Evolutionary conservation across 1,140 invertebrate species (phyloP).

Genomic region (Stegodyphus dumicola): DNA sequence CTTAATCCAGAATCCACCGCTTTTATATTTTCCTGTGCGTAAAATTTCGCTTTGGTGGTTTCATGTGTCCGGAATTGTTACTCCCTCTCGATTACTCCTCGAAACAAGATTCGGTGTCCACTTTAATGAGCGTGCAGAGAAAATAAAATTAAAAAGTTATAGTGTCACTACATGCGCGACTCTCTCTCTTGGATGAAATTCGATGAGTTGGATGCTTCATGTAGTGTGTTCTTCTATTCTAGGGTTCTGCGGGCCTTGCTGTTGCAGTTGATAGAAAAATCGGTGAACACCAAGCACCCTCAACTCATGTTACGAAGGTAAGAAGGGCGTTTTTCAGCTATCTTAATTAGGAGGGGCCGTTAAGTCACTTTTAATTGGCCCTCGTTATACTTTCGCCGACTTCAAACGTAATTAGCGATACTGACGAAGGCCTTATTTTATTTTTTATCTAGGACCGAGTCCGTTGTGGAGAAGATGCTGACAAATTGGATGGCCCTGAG

Average conservation of each 20-base stretch:
- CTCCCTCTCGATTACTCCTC: too few relatives aligned
- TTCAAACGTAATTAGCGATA: conserved; percentile 56
- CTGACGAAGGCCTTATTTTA: conserved; percentile 13
- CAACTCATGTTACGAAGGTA: conserved; percentile 85
- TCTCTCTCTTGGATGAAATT: background rate
- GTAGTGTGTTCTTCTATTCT: background rate
- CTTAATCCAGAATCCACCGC: too few relatives aligned
- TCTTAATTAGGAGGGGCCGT: conserved; percentile 36
- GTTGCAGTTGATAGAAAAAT: conserved; percentile 89
- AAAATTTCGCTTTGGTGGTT: too few relatives aligned
- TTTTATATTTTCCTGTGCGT: too few relatives aligned
- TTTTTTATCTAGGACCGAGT: conserved; percentile 80
- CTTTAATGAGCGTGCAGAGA: background rate
- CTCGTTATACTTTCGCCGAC: conserved; percentile 47
- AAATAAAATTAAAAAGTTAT: background rate
- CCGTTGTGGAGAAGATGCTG: conserved; percentile 98
- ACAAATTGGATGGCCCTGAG: conserved; percentile 99
- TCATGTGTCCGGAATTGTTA: too few relatives aligned
- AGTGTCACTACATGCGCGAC: background rate
- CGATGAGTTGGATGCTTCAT: background rate
- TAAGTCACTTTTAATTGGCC: conserved; percentile 55
- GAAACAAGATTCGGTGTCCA: background rate
- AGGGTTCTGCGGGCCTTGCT: conserved; percentile 70
- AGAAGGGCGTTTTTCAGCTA: conserved; percentile 13
- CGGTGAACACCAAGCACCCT: conserved; percentile 88